These are phyloP conservation scores for Lutraria rhynchaena DNA, from an alignment of 1,140 invertebrate genomes.

Conservation along the genomic window DNA sequence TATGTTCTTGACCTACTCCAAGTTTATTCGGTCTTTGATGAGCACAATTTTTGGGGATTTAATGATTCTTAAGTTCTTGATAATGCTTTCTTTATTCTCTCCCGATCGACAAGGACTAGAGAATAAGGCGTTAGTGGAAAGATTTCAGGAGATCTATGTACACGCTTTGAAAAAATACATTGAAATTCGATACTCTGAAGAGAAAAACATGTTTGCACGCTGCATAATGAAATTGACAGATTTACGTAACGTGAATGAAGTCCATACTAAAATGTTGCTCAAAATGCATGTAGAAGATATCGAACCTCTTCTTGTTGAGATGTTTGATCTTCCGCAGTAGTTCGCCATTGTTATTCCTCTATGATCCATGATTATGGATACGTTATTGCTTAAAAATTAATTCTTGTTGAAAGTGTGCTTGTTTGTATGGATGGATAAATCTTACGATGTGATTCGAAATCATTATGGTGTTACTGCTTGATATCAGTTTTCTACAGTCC, in stretches of 20 bases:
- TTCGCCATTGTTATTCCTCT: background rate
- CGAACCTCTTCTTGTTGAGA: constrained; percentile 78
- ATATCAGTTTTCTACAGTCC: no score
- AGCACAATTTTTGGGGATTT: constrained; percentile 73
- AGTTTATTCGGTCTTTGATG: constrained; percentile 77
- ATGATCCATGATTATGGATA: no score
- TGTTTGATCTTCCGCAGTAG: constrained; percentile 75
- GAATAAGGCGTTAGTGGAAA: constrained; percentile 64
- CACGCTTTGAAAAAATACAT: constrained; percentile 72
- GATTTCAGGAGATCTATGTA: constrained; percentile 77
- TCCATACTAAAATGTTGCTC: constrained; percentile 79
- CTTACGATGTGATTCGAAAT: no score
- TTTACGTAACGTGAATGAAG: constrained; percentile 78
- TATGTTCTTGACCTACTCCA: constrained; percentile 75
- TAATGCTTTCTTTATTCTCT: constrained; percentile 77
- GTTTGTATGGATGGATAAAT: no score
- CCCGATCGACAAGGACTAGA: constrained; percentile 70
- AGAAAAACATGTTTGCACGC: constrained; percentile 75
- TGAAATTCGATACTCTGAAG: constrained; percentile 67
- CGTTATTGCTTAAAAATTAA: no score
- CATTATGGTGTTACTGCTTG: no score
- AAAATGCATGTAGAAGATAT: constrained; percentile 77
- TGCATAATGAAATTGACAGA: constrained; percentile 79
- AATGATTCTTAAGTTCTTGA: constrained; percentile 72
- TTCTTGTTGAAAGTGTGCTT: no score